Base-by-base conservation (phyloP, 2,113 vertebrate genomes). In the Morone chrysops region DNA sequence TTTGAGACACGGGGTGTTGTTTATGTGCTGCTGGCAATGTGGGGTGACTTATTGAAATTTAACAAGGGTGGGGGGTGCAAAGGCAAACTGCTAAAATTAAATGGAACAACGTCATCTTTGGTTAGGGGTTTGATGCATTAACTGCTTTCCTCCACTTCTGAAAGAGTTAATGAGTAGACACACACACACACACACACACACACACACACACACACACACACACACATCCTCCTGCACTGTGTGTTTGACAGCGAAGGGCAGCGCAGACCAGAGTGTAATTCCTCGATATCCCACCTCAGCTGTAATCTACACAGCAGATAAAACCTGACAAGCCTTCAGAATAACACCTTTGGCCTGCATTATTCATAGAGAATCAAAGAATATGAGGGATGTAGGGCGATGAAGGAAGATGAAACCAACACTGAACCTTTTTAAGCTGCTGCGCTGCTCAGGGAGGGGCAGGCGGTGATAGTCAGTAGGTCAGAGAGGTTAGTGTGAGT, bases 281-380 rank as follows among this genome's bases (percentile, higher is more conserved):
- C 83, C 68, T 70, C 18, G 50, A 90, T 74, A 69, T 76, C 41
- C n/a, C 78, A 73, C 82, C 79, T 81, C 65, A 63, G 68, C 81
- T 80, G 70, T 76, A 85, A 85, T 85, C 82, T 72, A 41, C 47
- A 5, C n/a, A 5, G 43, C 69, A 62, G 69, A 85, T 83, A 76
- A 73, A 70, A 80, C 70, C 86, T 36, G 75, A 71, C 81, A 12
- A n/a, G 71, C 78, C 69, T 68, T 61, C 81, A 56, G 50, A 77
- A 31, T 43, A 22, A 80, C 70, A 78, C 76, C 68, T 70, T 59
- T 4, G 53, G 20, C 10, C 79, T 56, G 50, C 43, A 83, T 89
- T 85, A 89, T 85, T 85, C 79, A 85, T 53, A 16, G n/a, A 45
- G 75, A 82, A 84, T 70, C 51, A 75, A 67, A 73, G 20, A 70